Base-by-base conservation (phyloP, 2,888 invertebrate genomes). In the Crocallis elinguaria region DNA sequence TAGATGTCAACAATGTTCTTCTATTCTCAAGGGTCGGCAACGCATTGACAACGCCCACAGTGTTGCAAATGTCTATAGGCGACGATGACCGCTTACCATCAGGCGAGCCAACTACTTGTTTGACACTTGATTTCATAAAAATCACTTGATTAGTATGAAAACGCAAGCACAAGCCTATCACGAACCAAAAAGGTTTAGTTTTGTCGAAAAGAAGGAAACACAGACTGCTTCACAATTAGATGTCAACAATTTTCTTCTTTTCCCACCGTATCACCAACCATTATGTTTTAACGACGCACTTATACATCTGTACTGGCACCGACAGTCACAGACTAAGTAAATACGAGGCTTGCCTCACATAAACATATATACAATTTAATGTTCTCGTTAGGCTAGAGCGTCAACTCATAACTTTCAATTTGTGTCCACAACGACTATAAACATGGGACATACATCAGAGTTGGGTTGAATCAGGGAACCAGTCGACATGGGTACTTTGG, bases 391-490 rank as follows among this genome's bases (percentile, higher is more conserved):
- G 76, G 66, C 56, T 74, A 71, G 67, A 74, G 76, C 77, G 77
- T 79, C 78, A 77, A 73, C 76, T 82, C 82, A 79, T 90, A 88
- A 87, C 76, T 90, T 88, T 83, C 89, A 90, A 89, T 90, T 88
- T 88, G 87, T 78, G 86, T 82, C 80, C 69, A 70, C 73, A 66
- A 67, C 71, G 77, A 79, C 78, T 77, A 77, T 86, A 86, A 85
- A 86, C 75, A 82, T 67, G 67, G 62, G 55, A 57, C 79, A 75
- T 85, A 79, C 79, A 76, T 84, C 84, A 82, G 73, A 54, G 82
- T 75, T 74, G 73, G 69, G 64, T 75, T 73, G 77, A 79, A 80
- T 80, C 79, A 80, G 69, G 62, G 63, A 65, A 52, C 39, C 11
- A 43, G 45, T 39, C 27, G 39, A 46, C 30, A 21, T 38, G 7